Percentiles rank a stretch among this genome's conserved stretches.
Conservation (phyloP, 2,797 vertebrate species). For the Eupleurogrammus muticus region DNA sequence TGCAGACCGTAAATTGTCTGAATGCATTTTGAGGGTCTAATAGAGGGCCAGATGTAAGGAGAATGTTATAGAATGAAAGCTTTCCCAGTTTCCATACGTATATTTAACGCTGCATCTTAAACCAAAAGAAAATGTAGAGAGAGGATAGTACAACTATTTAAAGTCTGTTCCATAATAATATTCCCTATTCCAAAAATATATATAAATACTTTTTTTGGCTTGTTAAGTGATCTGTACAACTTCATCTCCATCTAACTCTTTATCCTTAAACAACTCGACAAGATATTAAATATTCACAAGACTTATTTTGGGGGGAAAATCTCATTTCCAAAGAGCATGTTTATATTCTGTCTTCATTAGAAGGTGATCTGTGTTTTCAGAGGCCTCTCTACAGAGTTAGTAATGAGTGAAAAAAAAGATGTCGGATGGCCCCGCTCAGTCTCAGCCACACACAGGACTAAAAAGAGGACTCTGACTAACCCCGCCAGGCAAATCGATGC, state of each 20-base stretch:
- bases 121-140: too few species aligned
- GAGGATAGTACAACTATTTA: too few species aligned
- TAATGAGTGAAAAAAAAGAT: slow-evolving; percentile 32
- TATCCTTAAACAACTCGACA: slow-evolving; percentile 9
- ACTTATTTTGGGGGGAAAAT: slow-evolving; percentile 34
- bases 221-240: background rate
- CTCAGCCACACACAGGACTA: slow-evolving; percentile 13
- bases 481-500: slow-evolving; percentile 43
- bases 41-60: background rate
- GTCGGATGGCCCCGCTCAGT: slow-evolving; percentile 7
- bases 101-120: background rate
- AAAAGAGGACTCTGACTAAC: slow-evolving; percentile 31
- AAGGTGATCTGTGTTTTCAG: slow-evolving; percentile 28
- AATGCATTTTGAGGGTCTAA: background rate
- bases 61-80: background rate
- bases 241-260: slow-evolving; percentile 4
- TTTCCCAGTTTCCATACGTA: background rate
- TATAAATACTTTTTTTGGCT: background rate
- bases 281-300: slow-evolving; percentile 33
- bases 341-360: slow-evolving; percentile 41
- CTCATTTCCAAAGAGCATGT: slow-evolving; percentile 36
- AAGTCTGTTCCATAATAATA: too few species aligned
- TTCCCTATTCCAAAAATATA: background rate
- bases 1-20: background rate
- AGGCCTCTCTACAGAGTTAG: slow-evolving; percentile 46